Evolutionary conservation across 2,888 invertebrate genomes (phyloP).

Genomic region (Coecobrya sp.): DNA sequence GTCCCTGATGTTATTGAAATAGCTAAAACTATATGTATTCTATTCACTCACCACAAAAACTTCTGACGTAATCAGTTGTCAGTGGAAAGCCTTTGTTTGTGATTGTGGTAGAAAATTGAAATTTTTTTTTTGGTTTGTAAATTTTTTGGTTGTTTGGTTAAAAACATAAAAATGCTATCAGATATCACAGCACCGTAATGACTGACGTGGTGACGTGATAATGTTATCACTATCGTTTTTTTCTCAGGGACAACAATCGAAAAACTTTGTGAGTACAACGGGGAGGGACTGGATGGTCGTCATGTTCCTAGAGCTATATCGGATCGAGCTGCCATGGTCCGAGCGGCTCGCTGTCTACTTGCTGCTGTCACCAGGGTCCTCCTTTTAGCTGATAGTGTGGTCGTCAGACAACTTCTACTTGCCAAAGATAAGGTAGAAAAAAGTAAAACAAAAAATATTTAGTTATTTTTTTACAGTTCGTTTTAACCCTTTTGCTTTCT

Average conservation of each 20-base stretch:
- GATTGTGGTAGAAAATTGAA: too few species aligned
- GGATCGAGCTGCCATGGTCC: conserved; percentile 93
- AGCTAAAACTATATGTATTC: too few species aligned
- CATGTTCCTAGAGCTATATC: conserved; percentile 88
- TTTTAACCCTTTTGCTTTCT: too few species aligned
- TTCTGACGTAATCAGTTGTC: not conserved
- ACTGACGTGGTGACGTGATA: too few species aligned
- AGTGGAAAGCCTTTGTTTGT: too few species aligned
- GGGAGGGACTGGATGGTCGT: conserved; percentile 86
- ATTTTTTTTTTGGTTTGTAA: not conserved
- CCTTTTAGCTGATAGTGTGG: conserved; percentile 98
- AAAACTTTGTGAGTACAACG: conserved; percentile 92
- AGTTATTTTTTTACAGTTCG: too few species aligned
- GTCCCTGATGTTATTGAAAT: too few species aligned
- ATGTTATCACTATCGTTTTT: conserved; percentile 31
- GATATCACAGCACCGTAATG: too few species aligned
- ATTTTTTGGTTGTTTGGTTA: too few species aligned
- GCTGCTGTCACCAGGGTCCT: conserved; percentile 98
- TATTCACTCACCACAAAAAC: too few species aligned
- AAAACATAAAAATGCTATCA: conserved; percentile 15
- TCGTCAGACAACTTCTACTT: conserved; percentile 97
- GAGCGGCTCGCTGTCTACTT: conserved; percentile 94
- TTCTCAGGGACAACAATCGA: conserved; percentile 95
- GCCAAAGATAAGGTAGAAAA: conserved; percentile 96
- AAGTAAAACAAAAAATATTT: not conserved